phyloP scores from a whole-genome alignment of 2,113 vertebrate species.

The Panthera leo region DNA sequence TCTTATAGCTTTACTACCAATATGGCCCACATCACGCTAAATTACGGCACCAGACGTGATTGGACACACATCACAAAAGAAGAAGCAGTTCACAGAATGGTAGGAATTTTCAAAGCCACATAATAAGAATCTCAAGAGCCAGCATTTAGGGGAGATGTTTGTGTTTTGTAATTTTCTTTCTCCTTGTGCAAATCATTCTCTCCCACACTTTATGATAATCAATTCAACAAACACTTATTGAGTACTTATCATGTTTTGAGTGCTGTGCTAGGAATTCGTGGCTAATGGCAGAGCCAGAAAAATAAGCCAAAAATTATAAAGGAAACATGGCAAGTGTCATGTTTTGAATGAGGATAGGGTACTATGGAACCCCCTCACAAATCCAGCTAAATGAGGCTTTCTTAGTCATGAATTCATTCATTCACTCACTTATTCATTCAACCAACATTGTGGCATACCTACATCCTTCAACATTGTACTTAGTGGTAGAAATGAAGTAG shows the following conservation, averaged over 20 bases:
- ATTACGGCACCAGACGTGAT: slow-evolving; percentile 65
- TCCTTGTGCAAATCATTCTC: slow-evolving; percentile 32
- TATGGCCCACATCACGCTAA: slow-evolving; percentile 72
- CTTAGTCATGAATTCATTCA: not conserved
- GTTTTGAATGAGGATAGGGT: not conserved
- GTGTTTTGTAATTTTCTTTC: slow-evolving; percentile 4
- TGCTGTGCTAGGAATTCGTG: not conserved
- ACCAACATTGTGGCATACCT: not conserved
- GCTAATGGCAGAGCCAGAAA: not conserved
- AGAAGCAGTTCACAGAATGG: slow-evolving; percentile 48
- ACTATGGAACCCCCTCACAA: not conserved
- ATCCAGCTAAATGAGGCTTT: not conserved
- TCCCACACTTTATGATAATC: not conserved
- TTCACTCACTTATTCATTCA: not conserved
- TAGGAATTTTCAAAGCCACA: slow-evolving; percentile 32
- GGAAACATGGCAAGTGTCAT: not conserved
- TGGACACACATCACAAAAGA: slow-evolving; percentile 70
- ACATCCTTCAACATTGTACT: not conserved
- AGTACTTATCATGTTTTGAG: not conserved
- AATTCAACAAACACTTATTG: not conserved
- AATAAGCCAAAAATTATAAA: not conserved
- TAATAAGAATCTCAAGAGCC: slow-evolving; percentile 37
- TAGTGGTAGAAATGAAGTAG: not conserved
- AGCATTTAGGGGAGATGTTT: not conserved
- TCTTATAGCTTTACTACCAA: slow-evolving; percentile 70